Conservation (phyloP, 2,888 invertebrate genomes). For the Therioaphis trifolii region DNA sequence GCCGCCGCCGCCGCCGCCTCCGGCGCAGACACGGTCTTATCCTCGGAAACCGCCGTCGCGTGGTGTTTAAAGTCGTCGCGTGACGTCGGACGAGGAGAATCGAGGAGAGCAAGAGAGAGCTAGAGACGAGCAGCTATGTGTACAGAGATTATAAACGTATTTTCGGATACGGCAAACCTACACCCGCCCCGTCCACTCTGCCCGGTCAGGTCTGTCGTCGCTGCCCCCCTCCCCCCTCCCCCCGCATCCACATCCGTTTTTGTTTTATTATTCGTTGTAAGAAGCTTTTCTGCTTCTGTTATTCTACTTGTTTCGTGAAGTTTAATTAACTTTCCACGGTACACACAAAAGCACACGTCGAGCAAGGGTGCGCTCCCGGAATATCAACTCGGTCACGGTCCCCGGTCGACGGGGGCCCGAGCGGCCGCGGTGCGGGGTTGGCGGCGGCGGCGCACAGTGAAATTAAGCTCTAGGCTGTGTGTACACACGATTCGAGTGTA, state of each 20-base stretch:
- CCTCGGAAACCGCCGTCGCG: too few relatives aligned
- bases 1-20: too few relatives aligned
- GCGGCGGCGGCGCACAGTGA: not conserved
- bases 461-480: slow-evolving; percentile 23
- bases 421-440: not conserved
- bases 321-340: slow-evolving; percentile 58
- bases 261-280: slow-evolving; percentile 53
- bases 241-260: not conserved
- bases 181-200: not conserved
- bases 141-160: slow-evolving; percentile 24
- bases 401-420: not conserved
- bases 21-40: too few relatives aligned
- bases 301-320: slow-evolving; percentile 39
- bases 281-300: slow-evolving; percentile 47
- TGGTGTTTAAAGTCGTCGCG: too few relatives aligned
- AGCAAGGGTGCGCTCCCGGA: slow-evolving; percentile 4
- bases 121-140: too few relatives aligned
- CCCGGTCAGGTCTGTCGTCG: too few relatives aligned
- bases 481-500: slow-evolving; percentile 9
- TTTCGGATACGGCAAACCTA: slow-evolving; percentile 6
- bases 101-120: too few relatives aligned
- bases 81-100: too few relatives aligned
- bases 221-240: not conserved
- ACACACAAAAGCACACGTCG: slow-evolving; percentile 51
- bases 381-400: slow-evolving; percentile 50